phyloP scores from a whole-genome alignment of 2,113 vertebrate genomes.

The Fregetta grallaria region DNA sequence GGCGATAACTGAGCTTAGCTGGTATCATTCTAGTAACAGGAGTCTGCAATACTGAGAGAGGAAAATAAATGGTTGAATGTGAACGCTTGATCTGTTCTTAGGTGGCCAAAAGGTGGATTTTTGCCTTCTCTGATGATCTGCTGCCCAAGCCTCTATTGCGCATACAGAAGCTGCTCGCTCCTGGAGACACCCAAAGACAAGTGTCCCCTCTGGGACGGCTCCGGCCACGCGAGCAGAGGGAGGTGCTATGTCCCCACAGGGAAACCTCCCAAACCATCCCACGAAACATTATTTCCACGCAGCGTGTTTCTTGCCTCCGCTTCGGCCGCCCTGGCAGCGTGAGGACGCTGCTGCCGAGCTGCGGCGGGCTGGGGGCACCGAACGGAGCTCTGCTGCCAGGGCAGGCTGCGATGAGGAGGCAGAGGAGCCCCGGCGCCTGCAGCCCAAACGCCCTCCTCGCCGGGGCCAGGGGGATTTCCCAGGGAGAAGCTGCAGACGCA shows the following conservation, averaged over 20 bases:
- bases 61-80: background rate
- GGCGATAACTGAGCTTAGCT: background rate
- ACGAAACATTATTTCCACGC: accelerated
- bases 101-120: accelerated
- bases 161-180: background rate
- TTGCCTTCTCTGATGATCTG: background rate
- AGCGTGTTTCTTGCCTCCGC: background rate
- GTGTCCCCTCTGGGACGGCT: background rate
- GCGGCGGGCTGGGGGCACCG: accelerated
- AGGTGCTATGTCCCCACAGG: background rate
- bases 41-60: background rate
- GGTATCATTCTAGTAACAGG: background rate
- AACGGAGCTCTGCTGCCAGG: background rate
- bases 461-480: background rate
- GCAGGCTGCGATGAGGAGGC: background rate
- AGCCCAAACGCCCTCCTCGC: background rate
- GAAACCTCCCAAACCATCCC: background rate
- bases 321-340: accelerated
- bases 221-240: background rate
- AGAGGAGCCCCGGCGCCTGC: background rate
- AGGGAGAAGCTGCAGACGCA: background rate
- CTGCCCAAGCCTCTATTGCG: accelerated
- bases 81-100: background rate
- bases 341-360: background rate
- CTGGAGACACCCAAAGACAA: background rate